Evolutionary conservation across 2,113 vertebrate genomes (phyloP).

Genomic region (Vidua macroura): DNA sequence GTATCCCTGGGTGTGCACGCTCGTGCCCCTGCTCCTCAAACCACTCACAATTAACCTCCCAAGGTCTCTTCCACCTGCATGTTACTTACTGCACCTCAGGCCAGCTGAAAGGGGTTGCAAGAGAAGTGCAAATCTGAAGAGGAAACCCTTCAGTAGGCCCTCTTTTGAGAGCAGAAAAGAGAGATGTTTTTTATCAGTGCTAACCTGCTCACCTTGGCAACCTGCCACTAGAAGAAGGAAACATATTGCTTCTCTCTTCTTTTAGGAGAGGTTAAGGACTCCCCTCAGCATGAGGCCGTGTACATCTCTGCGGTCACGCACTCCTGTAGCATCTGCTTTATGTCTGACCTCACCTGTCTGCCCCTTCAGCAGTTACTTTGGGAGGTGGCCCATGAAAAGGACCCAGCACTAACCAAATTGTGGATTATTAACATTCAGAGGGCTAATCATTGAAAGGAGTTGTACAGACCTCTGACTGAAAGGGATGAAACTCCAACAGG

Average conservation of each 20-base stretch:
- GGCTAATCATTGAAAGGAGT: not conserved
- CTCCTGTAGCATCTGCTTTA: not conserved
- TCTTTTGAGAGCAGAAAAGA: not conserved
- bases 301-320: not conserved
- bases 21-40: not conserved
- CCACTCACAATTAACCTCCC: not conserved
- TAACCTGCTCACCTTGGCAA: constrained; percentile 39
- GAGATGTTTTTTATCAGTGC: not conserved
- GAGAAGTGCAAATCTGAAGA: not conserved
- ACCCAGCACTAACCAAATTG: not conserved
- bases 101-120: not conserved
- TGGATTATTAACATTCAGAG: not conserved
- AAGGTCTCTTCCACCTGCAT: not conserved
- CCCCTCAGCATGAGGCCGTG: not conserved
- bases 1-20: not conserved
- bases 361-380: not conserved
- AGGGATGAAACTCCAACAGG: not conserved
- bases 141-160: not conserved
- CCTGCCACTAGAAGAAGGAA: constrained; percentile 9
- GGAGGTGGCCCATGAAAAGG: not conserved
- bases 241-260: not conserved
- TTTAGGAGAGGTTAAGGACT: constrained; percentile 19
- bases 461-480: not conserved
- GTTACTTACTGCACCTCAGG: not conserved
- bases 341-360: not conserved